These are phyloP conservation scores for Ectemnius cavifrons DNA, from an alignment of 2,888 invertebrate species.

Conservation along the genomic window DNA sequence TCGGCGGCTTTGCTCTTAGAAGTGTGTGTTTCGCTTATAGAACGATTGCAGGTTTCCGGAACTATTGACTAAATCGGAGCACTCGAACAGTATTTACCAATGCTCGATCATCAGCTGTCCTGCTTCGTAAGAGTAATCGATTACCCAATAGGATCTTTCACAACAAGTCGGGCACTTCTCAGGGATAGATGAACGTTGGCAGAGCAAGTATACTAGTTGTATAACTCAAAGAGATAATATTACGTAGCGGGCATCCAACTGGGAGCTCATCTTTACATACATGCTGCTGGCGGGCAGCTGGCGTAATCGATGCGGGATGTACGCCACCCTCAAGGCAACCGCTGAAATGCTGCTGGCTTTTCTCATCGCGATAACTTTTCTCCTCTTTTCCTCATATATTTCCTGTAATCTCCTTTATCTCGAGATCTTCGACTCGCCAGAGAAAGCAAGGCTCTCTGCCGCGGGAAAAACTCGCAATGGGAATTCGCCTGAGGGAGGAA, in stretches of 20 bases:
- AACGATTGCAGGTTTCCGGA: not conserved
- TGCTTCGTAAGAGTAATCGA: slow-evolving; percentile 43
- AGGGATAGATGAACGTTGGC: slow-evolving; percentile 46
- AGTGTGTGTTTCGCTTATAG: too few species aligned
- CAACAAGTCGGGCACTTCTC: slow-evolving; percentile 27
- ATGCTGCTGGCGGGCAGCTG: slow-evolving; percentile 44
- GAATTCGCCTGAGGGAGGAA: slow-evolving; percentile 42
- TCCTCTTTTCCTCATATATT: slow-evolving; percentile 25
- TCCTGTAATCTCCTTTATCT: slow-evolving; percentile 41
- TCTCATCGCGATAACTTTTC: slow-evolving; percentile 45
- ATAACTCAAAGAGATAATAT: slow-evolving; percentile 53
- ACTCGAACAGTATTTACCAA: not conserved
- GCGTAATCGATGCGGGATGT: slow-evolving; percentile 39
- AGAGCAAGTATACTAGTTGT: slow-evolving; percentile 49
- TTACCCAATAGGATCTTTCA: slow-evolving; percentile 60
- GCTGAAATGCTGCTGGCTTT: slow-evolving; percentile 41
- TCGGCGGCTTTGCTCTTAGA: too few species aligned
- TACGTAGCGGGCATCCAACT: slow-evolving; percentile 49
- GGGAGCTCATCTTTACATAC: slow-evolving; percentile 53
- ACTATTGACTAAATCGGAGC: slow-evolving; percentile 8
- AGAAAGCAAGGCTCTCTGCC: slow-evolving; percentile 11
- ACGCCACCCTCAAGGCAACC: slow-evolving; percentile 5
- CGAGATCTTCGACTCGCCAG: slow-evolving; percentile 34
- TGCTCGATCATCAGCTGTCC: slow-evolving; percentile 10
- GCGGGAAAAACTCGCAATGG: slow-evolving; percentile 38